A percentile compares a stretch with the other conserved stretches of the same genome.
Evolutionary conservation across 2,113 vertebrate species (phyloP).

Genomic region (Rhynchomys soricoides): DNA sequence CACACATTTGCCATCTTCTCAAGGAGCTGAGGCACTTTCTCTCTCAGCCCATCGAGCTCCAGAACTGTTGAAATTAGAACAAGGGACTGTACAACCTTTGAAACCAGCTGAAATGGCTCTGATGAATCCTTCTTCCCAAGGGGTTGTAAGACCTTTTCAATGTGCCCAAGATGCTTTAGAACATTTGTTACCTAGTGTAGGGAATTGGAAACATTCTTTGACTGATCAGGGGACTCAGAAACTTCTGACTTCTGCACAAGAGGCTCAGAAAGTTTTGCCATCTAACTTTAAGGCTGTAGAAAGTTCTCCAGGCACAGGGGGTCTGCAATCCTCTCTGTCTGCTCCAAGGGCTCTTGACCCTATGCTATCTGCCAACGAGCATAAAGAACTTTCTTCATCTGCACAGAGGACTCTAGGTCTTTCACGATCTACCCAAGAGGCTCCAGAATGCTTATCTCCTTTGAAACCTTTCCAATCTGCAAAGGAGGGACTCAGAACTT

Average conservation of each 20-base stretch:
- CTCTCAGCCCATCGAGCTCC: neutral
- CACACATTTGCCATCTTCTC: neutral
- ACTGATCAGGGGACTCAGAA: too few relatives aligned
- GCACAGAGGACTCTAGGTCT: neutral
- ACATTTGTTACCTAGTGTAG: neutral
- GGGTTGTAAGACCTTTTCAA: fast-evolving
- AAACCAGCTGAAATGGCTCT: neutral
- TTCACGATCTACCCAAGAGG: neutral
- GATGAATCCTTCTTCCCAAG: neutral
- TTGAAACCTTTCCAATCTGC: neutral
- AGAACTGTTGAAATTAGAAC: neutral
- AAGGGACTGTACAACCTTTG: neutral
- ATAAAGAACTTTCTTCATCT: too few relatives aligned
- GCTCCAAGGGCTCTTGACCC: neutral
- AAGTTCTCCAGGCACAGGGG: neutral
- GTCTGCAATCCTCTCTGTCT: neutral
- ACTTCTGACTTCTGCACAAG: too few relatives aligned
- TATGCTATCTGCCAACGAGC: neutral
- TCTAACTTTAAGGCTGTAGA: neutral
- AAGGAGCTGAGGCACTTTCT: neutral
- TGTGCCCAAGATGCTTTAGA: neutral
- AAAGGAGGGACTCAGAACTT: neutral
- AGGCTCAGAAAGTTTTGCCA: neutral
- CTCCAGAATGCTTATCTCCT: neutral
- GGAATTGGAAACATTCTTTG: too few relatives aligned